Percentiles rank a stretch among this genome's conserved stretches.
phyloP scores from a whole-genome alignment of 2,113 vertebrate species.

The Hyperopisus bebe region DNA sequence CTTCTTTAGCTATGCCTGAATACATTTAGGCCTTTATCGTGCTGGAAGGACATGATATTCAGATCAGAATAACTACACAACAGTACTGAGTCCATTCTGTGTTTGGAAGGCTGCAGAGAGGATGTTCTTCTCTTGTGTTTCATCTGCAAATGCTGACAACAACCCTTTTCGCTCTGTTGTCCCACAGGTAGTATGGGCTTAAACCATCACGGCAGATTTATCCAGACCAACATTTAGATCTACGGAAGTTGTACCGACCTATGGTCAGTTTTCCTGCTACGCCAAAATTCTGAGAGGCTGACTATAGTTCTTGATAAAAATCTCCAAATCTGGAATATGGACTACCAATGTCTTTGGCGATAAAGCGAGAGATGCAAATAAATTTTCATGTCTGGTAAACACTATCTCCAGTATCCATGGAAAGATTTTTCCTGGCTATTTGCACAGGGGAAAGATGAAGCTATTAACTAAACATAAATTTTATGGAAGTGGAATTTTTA shows the following conservation, averaged over 20 bases:
- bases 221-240: not conserved
- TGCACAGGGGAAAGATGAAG: not conserved
- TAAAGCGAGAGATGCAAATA: not conserved
- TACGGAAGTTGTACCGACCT: not conserved
- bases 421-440: not conserved
- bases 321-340: not conserved
- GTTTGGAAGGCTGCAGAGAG: not conserved
- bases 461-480: not conserved
- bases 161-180: not conserved
- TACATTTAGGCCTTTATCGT: not conserved
- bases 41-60: not conserved
- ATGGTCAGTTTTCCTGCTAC: not conserved
- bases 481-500: not conserved
- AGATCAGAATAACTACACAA: not conserved
- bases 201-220: not conserved
- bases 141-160: not conserved
- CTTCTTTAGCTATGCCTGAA: not conserved
- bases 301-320: not conserved
- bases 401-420: not conserved
- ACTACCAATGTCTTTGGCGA: not conserved
- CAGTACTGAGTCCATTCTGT: not conserved
- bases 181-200: not conserved
- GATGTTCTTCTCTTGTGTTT: not conserved
- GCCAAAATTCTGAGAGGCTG: not conserved
- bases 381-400: not conserved